A percentile compares a stretch with the other conserved stretches of the same genome.
These are phyloP conservation scores for Thaleichthys pacificus DNA, from an alignment of 2,797 vertebrate genomes.

Conservation along the genomic window DNA sequence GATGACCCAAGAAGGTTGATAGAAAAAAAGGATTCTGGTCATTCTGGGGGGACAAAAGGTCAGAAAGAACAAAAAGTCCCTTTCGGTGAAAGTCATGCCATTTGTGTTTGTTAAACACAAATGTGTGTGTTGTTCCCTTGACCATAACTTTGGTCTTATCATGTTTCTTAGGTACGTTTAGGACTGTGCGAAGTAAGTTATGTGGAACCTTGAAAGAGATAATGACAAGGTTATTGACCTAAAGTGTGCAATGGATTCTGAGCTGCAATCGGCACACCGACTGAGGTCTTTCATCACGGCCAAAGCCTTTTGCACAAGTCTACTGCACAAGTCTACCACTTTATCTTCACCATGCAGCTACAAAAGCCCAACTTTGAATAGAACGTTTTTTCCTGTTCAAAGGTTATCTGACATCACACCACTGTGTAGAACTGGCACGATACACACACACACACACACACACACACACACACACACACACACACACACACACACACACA, in stretches of 20 bases:
- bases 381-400: background rate
- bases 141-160: too few species aligned
- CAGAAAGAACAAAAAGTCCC: too few species aligned
- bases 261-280: background rate
- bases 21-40: too few species aligned
- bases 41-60: too few species aligned
- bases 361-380: too few species aligned
- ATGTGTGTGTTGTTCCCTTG: too few species aligned
- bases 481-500: background rate
- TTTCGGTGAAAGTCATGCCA: too few species aligned
- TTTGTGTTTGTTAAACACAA: too few species aligned
- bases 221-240: background rate
- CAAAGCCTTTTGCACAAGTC: background rate
- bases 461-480: background rate
- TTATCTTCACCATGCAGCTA: background rate
- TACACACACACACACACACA: background rate
- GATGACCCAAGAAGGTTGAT: too few species aligned
- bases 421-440: background rate
- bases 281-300: too few species aligned
- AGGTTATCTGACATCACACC: background rate
- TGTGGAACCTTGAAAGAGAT: background rate
- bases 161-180: too few species aligned
- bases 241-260: background rate
- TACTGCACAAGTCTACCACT: background rate
- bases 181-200: too few species aligned